A percentile compares a stretch with the other conserved stretches of the same genome.
phyloP scores from a whole-genome alignment of 2,113 vertebrate species.

The Triplophysa tibetana region DNA sequence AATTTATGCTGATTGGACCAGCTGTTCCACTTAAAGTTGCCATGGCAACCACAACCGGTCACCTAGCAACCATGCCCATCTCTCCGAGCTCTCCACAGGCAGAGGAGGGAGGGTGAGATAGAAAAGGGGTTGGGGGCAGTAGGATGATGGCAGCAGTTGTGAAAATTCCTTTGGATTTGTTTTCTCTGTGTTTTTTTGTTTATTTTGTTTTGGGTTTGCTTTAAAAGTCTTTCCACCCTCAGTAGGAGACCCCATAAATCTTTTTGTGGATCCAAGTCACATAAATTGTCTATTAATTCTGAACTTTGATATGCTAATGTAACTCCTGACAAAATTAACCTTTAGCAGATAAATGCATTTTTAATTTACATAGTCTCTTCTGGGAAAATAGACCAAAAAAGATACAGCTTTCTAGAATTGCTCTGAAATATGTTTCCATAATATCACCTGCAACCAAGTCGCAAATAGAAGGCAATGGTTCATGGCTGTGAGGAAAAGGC shows the following conservation, averaged over 20 bases:
- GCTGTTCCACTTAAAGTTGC: slow-evolving; percentile 91
- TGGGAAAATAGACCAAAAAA: too few relatives aligned
- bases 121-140: slow-evolving; percentile 17
- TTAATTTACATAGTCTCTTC: too few relatives aligned
- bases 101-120: slow-evolving; percentile 9
- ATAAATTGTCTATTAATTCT: too few relatives aligned
- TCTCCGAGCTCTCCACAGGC: slow-evolving; percentile 87
- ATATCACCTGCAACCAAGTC: too few relatives aligned
- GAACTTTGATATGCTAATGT: too few relatives aligned
- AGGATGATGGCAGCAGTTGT: slow-evolving; percentile 38
- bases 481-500: neutral
- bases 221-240: neutral
- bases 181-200: slow-evolving; percentile 37
- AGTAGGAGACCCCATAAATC: neutral
- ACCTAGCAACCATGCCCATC: slow-evolving; percentile 87
- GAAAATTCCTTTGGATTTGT: slow-evolving; percentile 81
- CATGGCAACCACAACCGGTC: slow-evolving; percentile 98
- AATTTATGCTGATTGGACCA: slow-evolving; percentile 93
- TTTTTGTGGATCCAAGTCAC: too few relatives aligned
- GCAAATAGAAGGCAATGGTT: neutral
- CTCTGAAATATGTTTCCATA: too few relatives aligned
- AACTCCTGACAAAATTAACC: too few relatives aligned
- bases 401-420: too few relatives aligned
- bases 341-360: too few relatives aligned
- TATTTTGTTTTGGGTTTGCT: neutral